Evolutionary conservation across 2,113 vertebrate species (phyloP), one percentile per base, ranked within the genome.

Genomic region (Aptenodytes patagonicus): DNA sequence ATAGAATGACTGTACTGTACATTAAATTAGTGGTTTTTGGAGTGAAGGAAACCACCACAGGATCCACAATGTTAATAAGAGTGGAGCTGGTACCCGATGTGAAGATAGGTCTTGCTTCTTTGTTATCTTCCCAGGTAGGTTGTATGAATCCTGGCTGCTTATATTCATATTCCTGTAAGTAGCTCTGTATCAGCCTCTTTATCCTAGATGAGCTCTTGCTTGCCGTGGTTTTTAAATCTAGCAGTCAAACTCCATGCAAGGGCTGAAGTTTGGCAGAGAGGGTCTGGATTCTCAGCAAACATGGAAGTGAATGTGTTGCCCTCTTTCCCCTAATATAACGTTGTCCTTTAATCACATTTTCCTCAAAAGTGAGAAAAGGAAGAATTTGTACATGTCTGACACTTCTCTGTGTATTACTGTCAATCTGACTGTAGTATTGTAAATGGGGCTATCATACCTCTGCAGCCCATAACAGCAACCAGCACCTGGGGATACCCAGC

Each of bases 1-100:
- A 98, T 18, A 97, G 97, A 98, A 97, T 95, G 98, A 96, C 93
- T 97, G 96, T 95, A 98, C 97, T 96, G 96, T 96, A 98, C 81
- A 96, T 98, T 98, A 96, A 98, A 98, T 98, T 98, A 98, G 98
- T 95, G 98, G 98, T 69, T 97, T 97, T 68, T 94, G 95, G 95
- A 97, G 87, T 91, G 82, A 90, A 97, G 97, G 96, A 98, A 98
- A 97, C 94, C 96, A 96, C 94, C 83, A 77, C 71, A 88, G 96
- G 97, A 97, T 91, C 75, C 83, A 58, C 86, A 49, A 58, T 13
- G 17, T 93, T 96, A 94, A 88, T 92, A 79, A 87, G 78, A 94
- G 38, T 2, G 25, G 90, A 95, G 91, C 83, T 95, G 82, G 92
- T 95, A 75, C 90, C 79, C 2, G 4, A 82, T 61, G 77, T 73